Percentiles rank a stretch among this genome's conserved stretches.
Conservation (phyloP, 37 sponge, comb jelly and placozoan species). For the Oscarella lobularis region DNA sequence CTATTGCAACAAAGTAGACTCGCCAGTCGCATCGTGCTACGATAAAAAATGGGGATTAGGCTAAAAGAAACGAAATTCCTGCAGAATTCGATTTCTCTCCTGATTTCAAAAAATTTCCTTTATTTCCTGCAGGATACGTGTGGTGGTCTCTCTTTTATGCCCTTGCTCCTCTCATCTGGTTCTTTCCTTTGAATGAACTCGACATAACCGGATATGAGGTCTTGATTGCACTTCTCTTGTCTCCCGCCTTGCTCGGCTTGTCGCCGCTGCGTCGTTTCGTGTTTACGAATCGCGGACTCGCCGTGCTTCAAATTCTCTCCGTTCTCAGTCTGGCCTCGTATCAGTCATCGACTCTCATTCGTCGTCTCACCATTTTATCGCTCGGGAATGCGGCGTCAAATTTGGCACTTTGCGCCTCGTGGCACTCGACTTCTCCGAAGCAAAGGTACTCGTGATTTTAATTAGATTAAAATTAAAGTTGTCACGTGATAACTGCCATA, state of each 20-base stretch:
- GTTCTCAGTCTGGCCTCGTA: constrained; percentile 33
- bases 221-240: constrained; percentile 18
- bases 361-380: constrained; percentile 11
- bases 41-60: too few relatives aligned
- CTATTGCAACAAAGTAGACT: too few relatives aligned
- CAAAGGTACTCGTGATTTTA: too few relatives aligned
- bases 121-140: constrained; percentile 36
- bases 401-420: too few relatives aligned
- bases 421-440: too few relatives aligned
- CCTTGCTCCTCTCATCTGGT: constrained; percentile 41
- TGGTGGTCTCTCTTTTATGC: constrained; percentile 49
- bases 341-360: constrained; percentile 4
- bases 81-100: too few relatives aligned
- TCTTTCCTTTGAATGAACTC: constrained; percentile 14
- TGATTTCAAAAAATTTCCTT: too few relatives aligned
- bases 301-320: constrained; percentile 16
- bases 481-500: too few relatives aligned
- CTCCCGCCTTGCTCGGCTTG: constrained; percentile 23
- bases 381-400: background rate
- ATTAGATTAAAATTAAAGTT: too few relatives aligned
- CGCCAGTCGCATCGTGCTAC: too few relatives aligned
- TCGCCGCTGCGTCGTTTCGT: constrained; percentile 12
- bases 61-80: too few relatives aligned
- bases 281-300: constrained; percentile 20
- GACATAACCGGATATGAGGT: constrained; percentile 36